A percentile compares a stretch with the other conserved stretches of the same genome.
Conservation (phyloP, 2,888 invertebrate species). For the Malthinus seriepunctatus region DNA sequence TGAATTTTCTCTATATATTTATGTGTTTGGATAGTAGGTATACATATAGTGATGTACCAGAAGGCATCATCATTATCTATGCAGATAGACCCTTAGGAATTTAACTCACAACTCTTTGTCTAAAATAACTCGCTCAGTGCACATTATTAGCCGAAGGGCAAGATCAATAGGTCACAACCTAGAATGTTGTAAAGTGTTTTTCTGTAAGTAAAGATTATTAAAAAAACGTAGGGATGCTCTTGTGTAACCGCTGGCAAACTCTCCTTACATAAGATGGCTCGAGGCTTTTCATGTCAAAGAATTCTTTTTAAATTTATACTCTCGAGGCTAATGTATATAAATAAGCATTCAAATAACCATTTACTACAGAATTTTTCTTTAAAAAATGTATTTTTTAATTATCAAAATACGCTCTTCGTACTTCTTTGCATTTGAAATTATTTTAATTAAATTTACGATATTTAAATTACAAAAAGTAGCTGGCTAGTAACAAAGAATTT, state of each 20-base stretch:
- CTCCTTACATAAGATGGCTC: constrained; percentile 4
- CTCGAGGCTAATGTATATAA: neutral
- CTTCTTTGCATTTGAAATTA: too few species aligned
- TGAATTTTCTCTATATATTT: constrained; percentile 36
- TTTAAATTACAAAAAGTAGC: too few species aligned
- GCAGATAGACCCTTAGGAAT: constrained; percentile 52
- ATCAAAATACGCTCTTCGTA: too few species aligned
- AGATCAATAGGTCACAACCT: constrained; percentile 48
- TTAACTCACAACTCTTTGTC: constrained; percentile 48
- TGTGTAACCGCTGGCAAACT: constrained; percentile 17
- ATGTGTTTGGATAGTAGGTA: constrained; percentile 30
- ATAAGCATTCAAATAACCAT: too few species aligned
- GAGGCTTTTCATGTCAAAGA: constrained; percentile 2
- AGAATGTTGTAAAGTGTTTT: constrained; percentile 42
- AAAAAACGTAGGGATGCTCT: constrained; percentile 28
- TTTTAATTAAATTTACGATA: too few species aligned
- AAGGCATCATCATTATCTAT: constrained; percentile 51
- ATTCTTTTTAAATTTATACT: constrained; percentile 1
- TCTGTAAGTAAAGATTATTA: constrained; percentile 36
- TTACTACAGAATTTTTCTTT: too few species aligned
- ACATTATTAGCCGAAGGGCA: constrained; percentile 35
- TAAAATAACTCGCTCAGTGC: constrained; percentile 42
- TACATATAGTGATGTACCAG: constrained; percentile 31
- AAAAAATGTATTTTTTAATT: too few species aligned
- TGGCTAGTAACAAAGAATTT: too few species aligned